Base-by-base conservation (phyloP, 1,140 invertebrate species). In the Pseudomyrmex cubaensis region DNA sequence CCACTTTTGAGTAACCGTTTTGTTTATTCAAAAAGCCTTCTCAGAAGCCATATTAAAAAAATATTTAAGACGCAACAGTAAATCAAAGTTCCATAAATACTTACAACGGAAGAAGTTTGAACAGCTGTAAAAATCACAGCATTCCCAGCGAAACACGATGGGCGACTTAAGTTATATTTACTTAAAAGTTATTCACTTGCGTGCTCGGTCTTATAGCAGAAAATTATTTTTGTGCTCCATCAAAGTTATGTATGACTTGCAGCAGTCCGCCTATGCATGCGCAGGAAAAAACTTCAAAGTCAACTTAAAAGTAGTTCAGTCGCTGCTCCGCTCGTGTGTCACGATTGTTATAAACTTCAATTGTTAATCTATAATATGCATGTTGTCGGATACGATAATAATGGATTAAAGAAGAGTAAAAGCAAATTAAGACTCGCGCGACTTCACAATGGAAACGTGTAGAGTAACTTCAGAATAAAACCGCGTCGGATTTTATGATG, bases 191-290 rank as follows among this genome's bases (percentile, higher is more conserved):
- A 13, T 13, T 22, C 17, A 62, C 22, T 62, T 63, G 62, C 62
- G 73, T 76, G 78, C 59, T 72, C 54, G 82, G 25, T 83, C 44
- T 76, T 77, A 83, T 83, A 59, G 73, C n/a, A 48, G 20, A 83
- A 83, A 83, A 80, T 76, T 83, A 76, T 64, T 83, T 83, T 83
- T 77, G 73, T 75, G 73, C 52, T 35, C 48, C 72, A 64, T 69
- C 64, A 57, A 63, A 69, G 76, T 52, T n/a, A 25, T 25, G 5
- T 35, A 35, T 54, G 8, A 78, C 50, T 69, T 74, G 52, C n/a
- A 35, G 5, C 25, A 35, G 25, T 35, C 25, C 25, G 25, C 3
- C 13, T 82, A n/a, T 13, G 22, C 9, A 44, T 46, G 50, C 35
- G 50, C 20, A 9, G 15, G 44, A 62, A 57, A 70, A 72, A 84